Conservation (phyloP, 2,797 vertebrate genomes). For the Rhinichthys osculus region DNA sequence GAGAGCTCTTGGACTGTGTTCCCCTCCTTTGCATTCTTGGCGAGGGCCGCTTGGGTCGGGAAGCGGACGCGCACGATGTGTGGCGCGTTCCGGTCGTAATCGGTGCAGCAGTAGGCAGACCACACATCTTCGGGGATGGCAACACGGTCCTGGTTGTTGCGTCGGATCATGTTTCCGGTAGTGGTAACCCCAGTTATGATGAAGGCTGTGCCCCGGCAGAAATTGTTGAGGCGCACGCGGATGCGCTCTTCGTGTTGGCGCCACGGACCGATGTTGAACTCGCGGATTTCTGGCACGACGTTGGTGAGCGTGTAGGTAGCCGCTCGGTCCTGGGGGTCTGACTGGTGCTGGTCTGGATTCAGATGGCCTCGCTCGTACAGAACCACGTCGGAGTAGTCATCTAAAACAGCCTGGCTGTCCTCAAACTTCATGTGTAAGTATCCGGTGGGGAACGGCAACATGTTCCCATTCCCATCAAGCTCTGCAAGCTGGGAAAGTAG, state of each 20-base stretch:
- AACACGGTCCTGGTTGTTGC: conserved; percentile 77
- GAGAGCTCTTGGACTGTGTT: conserved; percentile 72
- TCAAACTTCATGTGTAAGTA: conserved; percentile 81
- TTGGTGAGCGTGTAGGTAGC: conserved; percentile 77
- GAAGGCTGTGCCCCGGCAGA: conserved; percentile 72
- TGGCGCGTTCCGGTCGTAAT: conserved; percentile 74
- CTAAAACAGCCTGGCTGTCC: conserved; percentile 74
- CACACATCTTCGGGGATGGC: conserved; percentile 76
- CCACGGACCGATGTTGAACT: conserved; percentile 76
- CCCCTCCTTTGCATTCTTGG: conserved; percentile 73
- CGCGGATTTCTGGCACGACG: conserved; percentile 73
- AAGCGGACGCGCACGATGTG: conserved; percentile 70
- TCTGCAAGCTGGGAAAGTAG: conserved; percentile 70
- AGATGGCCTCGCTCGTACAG: conserved; percentile 75
- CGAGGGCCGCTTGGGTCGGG: conserved; percentile 68
- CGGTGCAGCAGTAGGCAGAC: conserved; percentile 78
- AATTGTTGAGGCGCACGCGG: conserved; percentile 75
- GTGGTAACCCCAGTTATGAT: conserved; percentile 76
- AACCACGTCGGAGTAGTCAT: conserved; percentile 76
- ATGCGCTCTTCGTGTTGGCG: conserved; percentile 71
- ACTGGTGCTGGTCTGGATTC: conserved; percentile 78
- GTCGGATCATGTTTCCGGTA: conserved; percentile 72
- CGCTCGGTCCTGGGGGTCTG: conserved; percentile 70
- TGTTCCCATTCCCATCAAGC: conserved; percentile 76
- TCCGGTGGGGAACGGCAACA: conserved; percentile 75